A percentile compares a stretch with the other conserved stretches of the same genome.
phyloP scores from a whole-genome alignment of 2,797 vertebrate species.

The Antrozous pallidus region DNA sequence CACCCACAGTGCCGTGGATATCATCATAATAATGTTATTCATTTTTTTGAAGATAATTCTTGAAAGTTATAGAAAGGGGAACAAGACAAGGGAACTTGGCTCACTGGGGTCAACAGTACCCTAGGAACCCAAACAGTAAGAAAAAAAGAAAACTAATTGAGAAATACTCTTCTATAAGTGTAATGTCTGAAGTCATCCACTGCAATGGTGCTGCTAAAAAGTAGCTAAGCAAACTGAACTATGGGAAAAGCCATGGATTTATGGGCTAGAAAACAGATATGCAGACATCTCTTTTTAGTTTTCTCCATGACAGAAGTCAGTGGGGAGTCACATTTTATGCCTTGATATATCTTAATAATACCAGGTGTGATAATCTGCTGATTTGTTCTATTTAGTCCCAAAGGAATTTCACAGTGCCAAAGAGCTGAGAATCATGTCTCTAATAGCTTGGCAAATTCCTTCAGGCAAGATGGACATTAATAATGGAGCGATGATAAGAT shows the following conservation, averaged over 20 bases:
- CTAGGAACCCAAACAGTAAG: not conserved
- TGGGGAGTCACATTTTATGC: slow-evolving; percentile 29
- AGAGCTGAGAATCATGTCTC: not conserved
- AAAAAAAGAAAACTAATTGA: not conserved
- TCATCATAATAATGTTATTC: not conserved
- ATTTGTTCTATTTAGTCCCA: not conserved
- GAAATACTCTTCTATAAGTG: not conserved
- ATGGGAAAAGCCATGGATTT: not conserved
- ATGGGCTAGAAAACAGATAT: not conserved
- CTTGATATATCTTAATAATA: not conserved
- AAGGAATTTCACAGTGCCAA: slow-evolving; percentile 26
- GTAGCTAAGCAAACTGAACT: not conserved
- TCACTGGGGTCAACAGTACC: not conserved
- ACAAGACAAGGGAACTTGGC: not conserved
- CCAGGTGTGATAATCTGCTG: not conserved
- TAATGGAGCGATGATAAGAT: slow-evolving; percentile 33
- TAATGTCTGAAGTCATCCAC: not conserved
- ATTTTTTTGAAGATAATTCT: not conserved
- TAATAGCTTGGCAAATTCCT: slow-evolving; percentile 29
- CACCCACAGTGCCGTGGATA: not conserved
- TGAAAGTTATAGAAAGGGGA: slow-evolving; percentile 12
- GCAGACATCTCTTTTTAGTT: not conserved
- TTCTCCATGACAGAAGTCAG: not conserved
- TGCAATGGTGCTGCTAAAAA: not conserved
- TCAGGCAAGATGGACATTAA: slow-evolving; percentile 34